A percentile compares a stretch with the other conserved stretches of the same genome.
Conservation (phyloP, 2,113 vertebrate genomes). For the Lophochroa leadbeateri region DNA sequence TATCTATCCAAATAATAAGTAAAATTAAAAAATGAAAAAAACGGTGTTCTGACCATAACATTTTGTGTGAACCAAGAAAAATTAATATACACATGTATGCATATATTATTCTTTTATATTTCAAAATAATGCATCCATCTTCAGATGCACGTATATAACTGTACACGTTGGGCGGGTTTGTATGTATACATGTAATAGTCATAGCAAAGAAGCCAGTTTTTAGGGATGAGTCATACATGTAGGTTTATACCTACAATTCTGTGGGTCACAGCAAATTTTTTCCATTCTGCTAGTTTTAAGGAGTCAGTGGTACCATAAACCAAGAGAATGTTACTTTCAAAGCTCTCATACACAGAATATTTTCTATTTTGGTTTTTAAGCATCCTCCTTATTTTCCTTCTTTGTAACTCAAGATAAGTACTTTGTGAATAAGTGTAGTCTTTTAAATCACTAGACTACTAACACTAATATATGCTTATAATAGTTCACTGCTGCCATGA, state of each 20-base stretch:
- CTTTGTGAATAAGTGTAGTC: not conserved
- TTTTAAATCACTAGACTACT: not conserved
- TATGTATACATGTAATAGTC: not conserved
- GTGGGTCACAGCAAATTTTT: not conserved
- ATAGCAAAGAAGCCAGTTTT: not conserved
- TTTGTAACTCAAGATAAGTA: not conserved
- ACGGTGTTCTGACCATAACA: not conserved
- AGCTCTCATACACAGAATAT: not conserved
- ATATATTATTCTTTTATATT: not conserved
- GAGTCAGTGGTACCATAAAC: not conserved
- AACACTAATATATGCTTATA: not conserved
- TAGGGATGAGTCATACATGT: not conserved
- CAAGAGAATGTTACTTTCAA: not conserved
- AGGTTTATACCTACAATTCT: not conserved
- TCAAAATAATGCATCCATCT: not conserved
- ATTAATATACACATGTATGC: not conserved
- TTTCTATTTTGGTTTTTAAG: not conserved
- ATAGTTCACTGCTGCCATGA: not conserved
- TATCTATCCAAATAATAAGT: not conserved
- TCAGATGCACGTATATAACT: not conserved
- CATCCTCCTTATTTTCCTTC: not conserved
- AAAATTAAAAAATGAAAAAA: not conserved
- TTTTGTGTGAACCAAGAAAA: not conserved
- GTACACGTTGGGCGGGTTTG: no score
- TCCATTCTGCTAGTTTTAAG: not conserved